A percentile compares a stretch with the other conserved stretches of the same genome.
phyloP scores from a whole-genome alignment of 2,113 vertebrate species.

The Brienomyrus brachyistius region DNA sequence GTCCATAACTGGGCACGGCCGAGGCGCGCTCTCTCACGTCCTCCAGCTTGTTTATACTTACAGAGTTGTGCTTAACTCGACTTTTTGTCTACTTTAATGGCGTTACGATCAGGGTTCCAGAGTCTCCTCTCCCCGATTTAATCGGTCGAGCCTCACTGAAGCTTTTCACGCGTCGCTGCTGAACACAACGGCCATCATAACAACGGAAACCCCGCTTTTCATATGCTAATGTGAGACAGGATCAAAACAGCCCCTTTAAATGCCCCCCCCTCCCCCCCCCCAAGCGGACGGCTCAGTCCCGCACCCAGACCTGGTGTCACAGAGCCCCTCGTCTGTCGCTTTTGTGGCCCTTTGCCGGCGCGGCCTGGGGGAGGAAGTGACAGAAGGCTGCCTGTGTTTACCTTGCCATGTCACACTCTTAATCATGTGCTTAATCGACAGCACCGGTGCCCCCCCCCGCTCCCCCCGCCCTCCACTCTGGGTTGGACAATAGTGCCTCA shows the following conservation, averaged over 20 bases:
- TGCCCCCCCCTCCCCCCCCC: constrained; percentile 48
- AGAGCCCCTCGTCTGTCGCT: constrained; percentile 59
- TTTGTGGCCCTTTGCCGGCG: constrained; percentile 41
- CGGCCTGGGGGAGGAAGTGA: constrained; percentile 69
- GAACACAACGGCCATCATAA: background rate
- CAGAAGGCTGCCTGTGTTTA: constrained; percentile 94
- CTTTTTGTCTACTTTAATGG: background rate
- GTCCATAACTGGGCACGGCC: background rate
- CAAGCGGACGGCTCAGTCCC: constrained; percentile 38
- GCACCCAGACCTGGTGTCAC: constrained; percentile 51
- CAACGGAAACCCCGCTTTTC: constrained; percentile 54
- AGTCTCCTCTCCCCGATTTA: background rate
- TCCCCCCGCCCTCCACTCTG: constrained; percentile 27
- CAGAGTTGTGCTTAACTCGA: background rate
- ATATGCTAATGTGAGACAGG: constrained; percentile 69
- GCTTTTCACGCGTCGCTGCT: background rate
- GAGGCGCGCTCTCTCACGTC: background rate
- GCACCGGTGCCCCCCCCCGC: constrained; percentile 61
- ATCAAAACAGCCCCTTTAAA: constrained; percentile 70
- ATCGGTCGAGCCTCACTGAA: background rate
- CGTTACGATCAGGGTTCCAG: background rate
- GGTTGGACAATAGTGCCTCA: constrained; percentile 73
- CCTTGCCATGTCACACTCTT: constrained; percentile 93
- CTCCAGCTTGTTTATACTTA: background rate
- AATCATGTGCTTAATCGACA: constrained; percentile 93